A percentile compares a stretch with the other conserved stretches of the same genome.
These are phyloP conservation scores for Beroe forskalii DNA, from an alignment of 37 sponge, comb jelly and placozoan species.

Conservation along the genomic window DNA sequence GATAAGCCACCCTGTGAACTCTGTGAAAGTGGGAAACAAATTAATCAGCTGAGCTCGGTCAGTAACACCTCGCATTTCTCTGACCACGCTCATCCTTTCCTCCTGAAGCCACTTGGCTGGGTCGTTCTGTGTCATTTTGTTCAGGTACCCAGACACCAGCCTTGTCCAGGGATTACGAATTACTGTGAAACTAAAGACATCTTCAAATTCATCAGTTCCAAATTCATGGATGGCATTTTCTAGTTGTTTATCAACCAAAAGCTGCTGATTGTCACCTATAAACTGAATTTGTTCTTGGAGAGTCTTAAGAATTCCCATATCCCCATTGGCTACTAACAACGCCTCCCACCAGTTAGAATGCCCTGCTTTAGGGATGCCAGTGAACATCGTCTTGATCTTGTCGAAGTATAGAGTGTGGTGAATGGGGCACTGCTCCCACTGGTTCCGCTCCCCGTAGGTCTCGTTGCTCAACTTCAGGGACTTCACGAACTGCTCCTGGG, in stretches of 20 bases:
- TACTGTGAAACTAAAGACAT: conserved; percentile 12
- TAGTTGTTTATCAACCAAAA: neutral
- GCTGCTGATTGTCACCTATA: neutral
- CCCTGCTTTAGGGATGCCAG: neutral
- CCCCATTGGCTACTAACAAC: neutral
- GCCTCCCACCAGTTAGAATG: neutral
- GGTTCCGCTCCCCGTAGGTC: neutral
- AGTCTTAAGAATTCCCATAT: neutral
- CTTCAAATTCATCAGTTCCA: too few relatives aligned
- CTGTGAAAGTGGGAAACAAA: neutral
- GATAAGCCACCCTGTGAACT: conserved; percentile 10
- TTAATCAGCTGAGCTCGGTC: neutral
- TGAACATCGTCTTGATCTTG: neutral
- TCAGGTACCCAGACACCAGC: conserved; percentile 16
- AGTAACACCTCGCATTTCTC: conserved; percentile 10
- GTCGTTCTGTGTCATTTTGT: neutral
- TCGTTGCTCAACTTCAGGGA: neutral
- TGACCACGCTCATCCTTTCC: neutral
- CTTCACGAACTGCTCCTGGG: neutral
- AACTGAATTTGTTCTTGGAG: neutral
- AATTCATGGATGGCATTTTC: too few relatives aligned
- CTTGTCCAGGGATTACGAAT: conserved; percentile 34
- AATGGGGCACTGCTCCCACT: neutral
- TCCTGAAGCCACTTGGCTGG: neutral
- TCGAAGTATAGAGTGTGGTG: neutral